Conservation (phyloP, 2,888 invertebrate genomes). For the Octonoba sinensis region DNA sequence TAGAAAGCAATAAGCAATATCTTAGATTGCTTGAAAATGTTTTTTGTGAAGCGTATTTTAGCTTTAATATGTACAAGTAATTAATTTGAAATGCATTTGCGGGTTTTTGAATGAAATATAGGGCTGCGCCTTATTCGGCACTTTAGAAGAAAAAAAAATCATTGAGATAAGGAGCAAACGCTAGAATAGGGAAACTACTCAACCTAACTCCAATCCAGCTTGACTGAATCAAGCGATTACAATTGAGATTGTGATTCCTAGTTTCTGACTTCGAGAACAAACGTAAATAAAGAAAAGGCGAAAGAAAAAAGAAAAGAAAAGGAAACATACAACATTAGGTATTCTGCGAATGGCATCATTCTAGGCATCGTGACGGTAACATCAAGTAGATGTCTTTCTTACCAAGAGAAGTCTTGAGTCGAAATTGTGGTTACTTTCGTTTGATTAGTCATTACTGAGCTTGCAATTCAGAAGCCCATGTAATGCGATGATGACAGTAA, state of each 20-base stretch:
- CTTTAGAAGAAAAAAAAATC: too few species aligned
- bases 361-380: constrained; percentile 40
- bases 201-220: constrained; percentile 34
- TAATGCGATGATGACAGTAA: constrained; percentile 52
- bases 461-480: constrained; percentile 19
- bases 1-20: too few species aligned
- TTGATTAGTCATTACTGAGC: constrained; percentile 49
- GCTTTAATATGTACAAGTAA: too few species aligned
- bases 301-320: constrained; percentile 23
- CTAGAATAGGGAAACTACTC: constrained; percentile 28
- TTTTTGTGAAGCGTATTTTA: too few species aligned
- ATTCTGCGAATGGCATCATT: constrained; percentile 32
- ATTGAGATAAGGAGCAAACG: not conserved
- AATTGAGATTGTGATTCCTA: constrained; percentile 46
- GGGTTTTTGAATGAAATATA: too few species aligned
- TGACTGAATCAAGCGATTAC: constrained; percentile 50
- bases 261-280: constrained; percentile 27
- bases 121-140: too few species aligned
- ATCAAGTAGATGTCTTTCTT: constrained; percentile 58
- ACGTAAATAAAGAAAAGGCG: constrained; percentile 11
- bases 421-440: constrained; percentile 55
- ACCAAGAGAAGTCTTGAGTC: constrained; percentile 19
- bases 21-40: too few species aligned
- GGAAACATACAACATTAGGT: constrained; percentile 33
- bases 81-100: too few species aligned